Conservation (phyloP, 2,888 invertebrate genomes). For the Dorcus parallelipipedus region DNA sequence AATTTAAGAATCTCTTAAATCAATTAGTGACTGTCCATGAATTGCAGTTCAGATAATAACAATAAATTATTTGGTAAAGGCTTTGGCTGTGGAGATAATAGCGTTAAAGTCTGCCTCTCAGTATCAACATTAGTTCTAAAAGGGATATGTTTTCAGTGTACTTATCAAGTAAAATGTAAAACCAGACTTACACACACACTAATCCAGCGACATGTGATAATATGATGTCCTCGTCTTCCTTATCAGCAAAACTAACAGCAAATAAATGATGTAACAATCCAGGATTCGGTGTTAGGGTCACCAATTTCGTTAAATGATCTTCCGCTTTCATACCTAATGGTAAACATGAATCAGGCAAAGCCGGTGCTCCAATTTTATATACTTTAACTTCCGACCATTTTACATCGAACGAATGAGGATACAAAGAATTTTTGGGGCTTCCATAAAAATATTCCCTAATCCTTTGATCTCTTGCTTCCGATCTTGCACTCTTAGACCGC, state of each 20-base stretch:
- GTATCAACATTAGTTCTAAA: conserved; percentile 85
- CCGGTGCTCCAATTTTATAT: conserved; percentile 91
- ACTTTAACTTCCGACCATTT: conserved; percentile 87
- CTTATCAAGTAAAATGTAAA: not conserved
- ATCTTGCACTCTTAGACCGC: conserved; percentile 67
- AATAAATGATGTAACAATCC: conserved; percentile 83
- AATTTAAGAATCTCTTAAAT: not conserved
- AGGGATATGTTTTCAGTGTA: conserved; percentile 25
- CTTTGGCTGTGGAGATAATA: conserved; percentile 90
- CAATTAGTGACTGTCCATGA: conserved; percentile 84
- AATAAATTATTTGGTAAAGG: conserved; percentile 87
- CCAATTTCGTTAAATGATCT: conserved; percentile 88
- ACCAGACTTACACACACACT: conserved; percentile 78
- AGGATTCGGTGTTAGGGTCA: conserved; percentile 71
- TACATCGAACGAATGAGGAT: conserved; percentile 93
- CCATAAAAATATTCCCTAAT: conserved; percentile 97
- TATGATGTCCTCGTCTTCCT: conserved; percentile 79
- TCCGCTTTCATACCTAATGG: conserved; percentile 93
- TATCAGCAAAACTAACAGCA: conserved; percentile 83
- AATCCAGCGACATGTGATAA: conserved; percentile 87
- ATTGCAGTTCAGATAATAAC: conserved; percentile 86
- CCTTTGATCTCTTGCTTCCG: conserved; percentile 73
- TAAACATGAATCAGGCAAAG: conserved; percentile 92
- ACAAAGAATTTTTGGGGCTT: conserved; percentile 63
- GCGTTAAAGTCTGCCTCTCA: conserved; percentile 81